Conservation (phyloP, 2,888 invertebrate species). For the Hemaris fuciformis region DNA sequence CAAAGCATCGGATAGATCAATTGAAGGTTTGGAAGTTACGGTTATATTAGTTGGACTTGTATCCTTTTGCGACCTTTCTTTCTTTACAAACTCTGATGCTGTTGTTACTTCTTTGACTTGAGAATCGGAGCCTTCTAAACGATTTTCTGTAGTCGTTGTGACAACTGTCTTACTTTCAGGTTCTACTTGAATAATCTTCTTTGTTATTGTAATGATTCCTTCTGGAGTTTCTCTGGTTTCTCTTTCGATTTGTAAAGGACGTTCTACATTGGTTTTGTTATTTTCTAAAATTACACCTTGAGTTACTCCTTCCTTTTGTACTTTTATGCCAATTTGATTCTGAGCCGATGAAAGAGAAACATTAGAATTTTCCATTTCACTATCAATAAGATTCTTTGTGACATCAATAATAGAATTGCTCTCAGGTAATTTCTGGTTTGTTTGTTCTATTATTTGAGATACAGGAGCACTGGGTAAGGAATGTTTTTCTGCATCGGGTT, state of each 20-base stretch:
- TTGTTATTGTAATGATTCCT: constrained; percentile 14
- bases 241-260: not conserved
- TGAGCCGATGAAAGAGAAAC: constrained; percentile 13
- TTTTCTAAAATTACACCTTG: not conserved
- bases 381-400: constrained; percentile 30
- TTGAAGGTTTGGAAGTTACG: not conserved
- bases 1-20: not conserved
- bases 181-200: constrained; percentile 15
- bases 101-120: constrained; percentile 19
- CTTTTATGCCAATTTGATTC: not conserved
- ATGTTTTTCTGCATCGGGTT: constrained; percentile 24
- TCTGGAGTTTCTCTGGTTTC: constrained; percentile 11
- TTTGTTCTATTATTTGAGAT: constrained; percentile 20
- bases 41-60: not conserved
- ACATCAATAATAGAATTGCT: constrained; percentile 21
- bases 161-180: constrained; percentile 18
- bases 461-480: constrained; percentile 12
- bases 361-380: constrained; percentile 31
- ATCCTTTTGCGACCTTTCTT: not conserved
- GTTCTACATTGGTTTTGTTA: not conserved
- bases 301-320: not conserved
- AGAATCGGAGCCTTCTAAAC: constrained; percentile 3
- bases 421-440: not conserved
- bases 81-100: constrained; percentile 18
- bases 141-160: constrained; percentile 21